Evolutionary conservation across 2,797 vertebrate species (phyloP).

Genomic region (Xerus rutilus): DNA sequence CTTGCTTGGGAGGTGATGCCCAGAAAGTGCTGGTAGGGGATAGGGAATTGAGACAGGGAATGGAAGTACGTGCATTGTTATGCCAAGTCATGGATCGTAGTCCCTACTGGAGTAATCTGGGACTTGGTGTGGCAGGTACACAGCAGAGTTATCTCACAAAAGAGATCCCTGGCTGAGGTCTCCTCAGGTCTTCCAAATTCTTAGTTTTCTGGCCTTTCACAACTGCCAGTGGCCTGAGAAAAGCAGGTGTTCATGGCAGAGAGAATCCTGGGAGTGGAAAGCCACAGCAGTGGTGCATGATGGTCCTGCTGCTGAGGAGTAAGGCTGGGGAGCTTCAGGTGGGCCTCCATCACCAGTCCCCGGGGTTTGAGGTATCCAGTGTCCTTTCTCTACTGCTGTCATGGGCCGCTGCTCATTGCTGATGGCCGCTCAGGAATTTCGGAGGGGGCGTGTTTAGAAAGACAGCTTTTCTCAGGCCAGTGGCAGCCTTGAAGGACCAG

Average conservation of each 20-base stretch:
- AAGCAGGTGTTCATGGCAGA: background rate
- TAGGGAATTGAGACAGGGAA: background rate
- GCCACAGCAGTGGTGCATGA: background rate
- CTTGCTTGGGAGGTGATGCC: background rate
- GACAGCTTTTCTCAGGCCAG: background rate
- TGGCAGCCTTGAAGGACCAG: too few species aligned
- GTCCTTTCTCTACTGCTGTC: background rate
- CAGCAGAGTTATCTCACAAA: background rate
- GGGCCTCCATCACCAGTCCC: too few species aligned
- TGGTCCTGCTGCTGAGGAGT: background rate
- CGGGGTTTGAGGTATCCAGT: background rate
- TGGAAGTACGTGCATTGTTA: background rate
- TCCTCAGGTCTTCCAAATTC: accelerated
- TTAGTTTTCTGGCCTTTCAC: background rate
- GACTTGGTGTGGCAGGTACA: background rate
- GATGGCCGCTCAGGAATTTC: background rate
- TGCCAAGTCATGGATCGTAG: background rate
- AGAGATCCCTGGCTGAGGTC: background rate
- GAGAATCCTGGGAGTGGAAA: background rate
- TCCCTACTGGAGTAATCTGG: background rate
- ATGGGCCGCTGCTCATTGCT: background rate
- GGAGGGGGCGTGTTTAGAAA: background rate
- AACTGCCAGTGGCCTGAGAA: background rate
- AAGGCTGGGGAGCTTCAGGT: background rate
- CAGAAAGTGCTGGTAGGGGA: background rate